Percentiles rank a stretch among this genome's conserved stretches.
phyloP scores from a whole-genome alignment of 1,140 invertebrate genomes.

The Cryptotermes secundus region DNA sequence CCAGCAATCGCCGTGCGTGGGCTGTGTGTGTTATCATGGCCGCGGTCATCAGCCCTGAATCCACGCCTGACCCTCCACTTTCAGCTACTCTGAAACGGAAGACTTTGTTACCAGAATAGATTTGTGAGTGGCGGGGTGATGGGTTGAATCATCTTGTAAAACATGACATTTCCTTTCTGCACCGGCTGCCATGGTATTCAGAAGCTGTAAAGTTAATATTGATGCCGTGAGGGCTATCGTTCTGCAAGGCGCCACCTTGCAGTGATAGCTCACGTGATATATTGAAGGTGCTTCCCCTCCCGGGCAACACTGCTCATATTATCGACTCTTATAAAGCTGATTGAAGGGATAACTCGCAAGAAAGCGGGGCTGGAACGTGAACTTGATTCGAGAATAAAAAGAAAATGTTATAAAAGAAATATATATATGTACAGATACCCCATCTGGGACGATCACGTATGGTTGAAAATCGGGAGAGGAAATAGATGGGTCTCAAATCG shows the following conservation, averaged over 20 bases:
- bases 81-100: too few relatives aligned
- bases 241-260: background rate
- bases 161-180: background rate
- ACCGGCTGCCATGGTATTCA: background rate
- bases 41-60: too few relatives aligned
- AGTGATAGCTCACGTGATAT: background rate
- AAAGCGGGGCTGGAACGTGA: background rate
- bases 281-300: background rate
- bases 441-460: background rate
- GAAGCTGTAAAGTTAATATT: background rate
- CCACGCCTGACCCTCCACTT: too few relatives aligned
- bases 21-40: too few relatives aligned
- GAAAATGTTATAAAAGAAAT: background rate
- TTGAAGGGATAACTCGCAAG: background rate
- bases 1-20: too few relatives aligned
- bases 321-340: background rate
- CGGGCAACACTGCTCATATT: background rate
- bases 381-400: background rate
- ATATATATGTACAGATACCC: background rate
- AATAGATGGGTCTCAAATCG: too few relatives aligned
- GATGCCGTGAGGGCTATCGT: background rate
- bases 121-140: too few relatives aligned
- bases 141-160: conserved; percentile 1
- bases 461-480: background rate
- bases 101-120: too few relatives aligned